A percentile compares a stretch with the other conserved stretches of the same genome.
These are phyloP conservation scores for Crepidodera aurea DNA, from an alignment of 2,888 invertebrate species.

Conservation along the genomic window DNA sequence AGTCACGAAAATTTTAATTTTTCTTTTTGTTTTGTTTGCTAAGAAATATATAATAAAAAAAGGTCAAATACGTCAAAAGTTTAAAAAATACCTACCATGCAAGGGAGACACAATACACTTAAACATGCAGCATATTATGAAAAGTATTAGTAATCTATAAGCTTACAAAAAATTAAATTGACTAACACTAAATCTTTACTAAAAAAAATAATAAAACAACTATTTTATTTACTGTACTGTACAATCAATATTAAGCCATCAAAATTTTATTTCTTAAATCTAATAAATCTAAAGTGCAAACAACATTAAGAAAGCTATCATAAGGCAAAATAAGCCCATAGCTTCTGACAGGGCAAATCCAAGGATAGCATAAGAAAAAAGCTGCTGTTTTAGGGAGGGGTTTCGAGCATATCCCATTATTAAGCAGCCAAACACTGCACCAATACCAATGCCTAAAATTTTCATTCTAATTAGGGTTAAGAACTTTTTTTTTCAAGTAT, in stretches of 20 bases:
- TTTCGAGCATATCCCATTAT: slow-evolving; percentile 97
- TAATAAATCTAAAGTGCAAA: slow-evolving; percentile 88
- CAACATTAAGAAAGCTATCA: slow-evolving; percentile 97
- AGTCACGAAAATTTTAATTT: too few relatives aligned
- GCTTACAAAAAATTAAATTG: too few relatives aligned
- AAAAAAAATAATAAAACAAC: too few relatives aligned
- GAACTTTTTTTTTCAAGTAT: neutral
- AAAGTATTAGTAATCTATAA: too few relatives aligned
- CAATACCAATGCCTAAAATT: slow-evolving; percentile 91
- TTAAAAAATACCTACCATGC: too few relatives aligned
- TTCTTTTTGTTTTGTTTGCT: too few relatives aligned
- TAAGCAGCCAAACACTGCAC: slow-evolving; percentile 95
- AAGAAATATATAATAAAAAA: too few relatives aligned
- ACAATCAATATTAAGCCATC: slow-evolving; percentile 12
- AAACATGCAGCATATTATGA: too few relatives aligned
- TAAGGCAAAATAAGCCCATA: slow-evolving; percentile 98
- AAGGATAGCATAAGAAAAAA: slow-evolving; percentile 97
- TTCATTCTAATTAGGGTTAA: slow-evolving; percentile 14
- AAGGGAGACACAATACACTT: too few relatives aligned
- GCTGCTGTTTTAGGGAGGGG: slow-evolving; percentile 96
- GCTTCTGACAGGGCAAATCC: slow-evolving; percentile 98
- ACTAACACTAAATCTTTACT: too few relatives aligned
- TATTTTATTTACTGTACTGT: too few relatives aligned
- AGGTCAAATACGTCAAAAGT: too few relatives aligned
- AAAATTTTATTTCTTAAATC: slow-evolving; percentile 50